Evolutionary conservation across 1,140 invertebrate species (phyloP).

Genomic region (Nasonia giraulti): DNA sequence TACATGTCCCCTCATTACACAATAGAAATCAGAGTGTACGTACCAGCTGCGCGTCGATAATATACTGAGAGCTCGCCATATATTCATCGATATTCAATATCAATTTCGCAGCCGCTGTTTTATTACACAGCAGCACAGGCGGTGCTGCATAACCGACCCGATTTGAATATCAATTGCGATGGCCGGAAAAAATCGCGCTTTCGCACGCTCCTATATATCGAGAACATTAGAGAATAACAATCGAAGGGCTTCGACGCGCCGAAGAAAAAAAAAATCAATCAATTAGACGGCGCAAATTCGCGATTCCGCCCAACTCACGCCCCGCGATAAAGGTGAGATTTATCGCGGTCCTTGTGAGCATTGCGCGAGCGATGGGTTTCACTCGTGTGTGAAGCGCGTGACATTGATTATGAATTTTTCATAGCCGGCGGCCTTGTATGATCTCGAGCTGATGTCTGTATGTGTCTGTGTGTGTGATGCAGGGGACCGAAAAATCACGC

Average conservation of each 20-base stretch:
- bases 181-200: conserved; percentile 22
- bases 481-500: conserved; percentile 41
- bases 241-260: neutral
- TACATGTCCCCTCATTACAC: neutral
- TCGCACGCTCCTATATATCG: conserved; percentile 21
- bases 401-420: conserved; percentile 53
- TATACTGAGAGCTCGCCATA: neutral
- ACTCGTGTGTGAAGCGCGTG: conserved; percentile 6
- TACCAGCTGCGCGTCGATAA: conserved; percentile 34
- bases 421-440: conserved; percentile 4
- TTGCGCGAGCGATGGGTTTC: neutral
- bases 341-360: conserved; percentile 21
- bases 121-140: neutral
- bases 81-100: conserved; percentile 35
- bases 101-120: conserved; percentile 35
- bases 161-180: conserved; percentile 49
- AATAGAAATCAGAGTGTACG: neutral
- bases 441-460: neutral
- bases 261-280: conserved; percentile 46
- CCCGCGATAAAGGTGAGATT: conserved; percentile 46
- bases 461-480: neutral
- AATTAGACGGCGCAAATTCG: conserved; percentile 37
- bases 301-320: conserved; percentile 49
- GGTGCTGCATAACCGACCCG: neutral
- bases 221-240: neutral